Evolutionary conservation across 2,888 invertebrate species (phyloP).

Genomic region (Tenthredo mesomela): DNA sequence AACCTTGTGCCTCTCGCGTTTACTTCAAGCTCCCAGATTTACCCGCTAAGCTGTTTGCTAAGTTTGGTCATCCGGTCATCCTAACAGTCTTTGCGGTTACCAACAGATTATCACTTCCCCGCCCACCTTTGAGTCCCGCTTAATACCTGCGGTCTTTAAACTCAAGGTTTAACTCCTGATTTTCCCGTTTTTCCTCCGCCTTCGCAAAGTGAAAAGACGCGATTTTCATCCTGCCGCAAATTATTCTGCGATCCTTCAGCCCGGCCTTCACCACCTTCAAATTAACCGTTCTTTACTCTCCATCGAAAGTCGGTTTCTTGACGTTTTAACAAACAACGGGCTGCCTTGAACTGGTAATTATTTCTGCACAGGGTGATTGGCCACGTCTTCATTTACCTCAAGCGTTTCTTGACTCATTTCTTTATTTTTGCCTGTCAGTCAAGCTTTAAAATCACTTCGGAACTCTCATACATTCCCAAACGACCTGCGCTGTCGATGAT

Average conservation of each 20-base stretch:
- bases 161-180: slow-evolving; percentile 11
- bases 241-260: background rate
- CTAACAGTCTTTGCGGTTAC: slow-evolving; percentile 71
- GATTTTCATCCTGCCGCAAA: background rate
- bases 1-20: slow-evolving; percentile 61
- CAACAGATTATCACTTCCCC: slow-evolving; percentile 75
- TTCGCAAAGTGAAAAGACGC: background rate
- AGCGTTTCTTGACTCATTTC: background rate
- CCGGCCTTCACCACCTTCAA: background rate
- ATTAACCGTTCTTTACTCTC: background rate
- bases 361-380: background rate
- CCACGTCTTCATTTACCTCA: background rate
- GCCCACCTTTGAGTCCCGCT: slow-evolving; percentile 59
- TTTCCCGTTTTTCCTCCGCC: background rate
- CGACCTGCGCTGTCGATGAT: background rate
- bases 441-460: background rate
- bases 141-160: slow-evolving; percentile 14
- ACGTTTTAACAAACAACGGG: background rate
- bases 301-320: background rate
- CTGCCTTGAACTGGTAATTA: background rate
- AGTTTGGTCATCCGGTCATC: slow-evolving; percentile 56
- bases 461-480: background rate
- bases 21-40: slow-evolving; percentile 70
- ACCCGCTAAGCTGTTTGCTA: slow-evolving; percentile 53
- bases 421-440: background rate